Conservation (phyloP, 2,797 vertebrate species). For the Gallinago solitaria region DNA sequence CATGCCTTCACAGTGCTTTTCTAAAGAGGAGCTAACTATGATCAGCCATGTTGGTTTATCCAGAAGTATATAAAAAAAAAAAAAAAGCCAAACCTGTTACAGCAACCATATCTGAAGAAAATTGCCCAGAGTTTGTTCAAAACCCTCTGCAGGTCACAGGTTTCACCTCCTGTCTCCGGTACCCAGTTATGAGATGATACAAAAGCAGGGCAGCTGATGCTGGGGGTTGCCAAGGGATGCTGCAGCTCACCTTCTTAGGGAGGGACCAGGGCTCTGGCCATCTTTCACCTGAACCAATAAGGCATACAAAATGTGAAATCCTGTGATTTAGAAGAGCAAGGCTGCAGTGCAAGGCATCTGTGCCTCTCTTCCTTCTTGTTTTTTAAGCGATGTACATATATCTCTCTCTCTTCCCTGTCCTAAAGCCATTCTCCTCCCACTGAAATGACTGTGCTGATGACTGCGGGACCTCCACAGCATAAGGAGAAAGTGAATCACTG, state of each 20-base stretch:
- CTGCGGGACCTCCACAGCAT: neutral
- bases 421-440: neutral
- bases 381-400: neutral
- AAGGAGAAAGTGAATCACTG: conserved; percentile 11
- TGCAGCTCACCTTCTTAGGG: neutral
- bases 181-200: neutral
- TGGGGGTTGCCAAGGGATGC: neutral
- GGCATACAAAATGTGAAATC: neutral
- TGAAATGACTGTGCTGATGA: neutral
- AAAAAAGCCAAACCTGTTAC: neutral
- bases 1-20: neutral
- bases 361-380: neutral
- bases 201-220: neutral
- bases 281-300: neutral
- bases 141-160: neutral
- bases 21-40: neutral
- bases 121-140: neutral
- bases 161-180: neutral
- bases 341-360: neutral
- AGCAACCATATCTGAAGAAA: neutral
- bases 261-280: neutral
- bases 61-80: neutral
- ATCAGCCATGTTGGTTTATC: neutral
- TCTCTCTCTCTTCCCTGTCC: neutral
- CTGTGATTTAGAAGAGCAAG: neutral